Base-by-base conservation (phyloP, 2,797 vertebrate genomes). In the Enteromius radiatus region DNA sequence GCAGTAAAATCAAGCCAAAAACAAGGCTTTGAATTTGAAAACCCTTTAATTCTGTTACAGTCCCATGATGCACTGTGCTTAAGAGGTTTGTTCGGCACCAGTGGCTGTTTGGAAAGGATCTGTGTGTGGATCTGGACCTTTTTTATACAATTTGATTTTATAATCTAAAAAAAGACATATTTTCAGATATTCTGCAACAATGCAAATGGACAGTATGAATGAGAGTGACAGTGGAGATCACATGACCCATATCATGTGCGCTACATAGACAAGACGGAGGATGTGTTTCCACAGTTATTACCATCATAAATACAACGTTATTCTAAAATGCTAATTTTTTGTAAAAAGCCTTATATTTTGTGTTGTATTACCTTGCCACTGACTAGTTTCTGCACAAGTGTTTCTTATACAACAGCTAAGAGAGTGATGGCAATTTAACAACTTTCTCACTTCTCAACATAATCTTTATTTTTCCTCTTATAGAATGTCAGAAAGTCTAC, bases 31-130 rank as follows among this genome's bases (percentile, higher is more conserved):
- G n/a, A n/a, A n/a, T n/a, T n/a, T n/a, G n/a, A 64, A 77, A 47
- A 63, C 56, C 14, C 4, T 33, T 47, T 45, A 21, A 52, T 73
- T 52, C 47, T 15, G 5, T 73, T 8, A 31, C 28, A 36, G 12
- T 52, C 70, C 70, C 70, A 73, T 54, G 47, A 73, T 73, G 19
- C 70, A 73, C 31, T 73, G 11, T 73, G 45, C 33, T 73, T 33
- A 1, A 6, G 28, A 73, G 47, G 28, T 31, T 33, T 52, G 26
- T 31, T 73, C 15, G 49, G 28, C 45, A 21, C 9, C 38, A 21
- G 26, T 73, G 43, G 10, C 28, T 11, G 43, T 71, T 71, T 23
- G 54, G 9, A 56, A 56, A n/a, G 52, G 8, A 23, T 23, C 3
- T 56, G 9, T 56, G 54, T 52, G 43, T 28, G 23, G 15, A 77